phyloP scores from a whole-genome alignment of 2,888 invertebrate genomes.

The Lamproptera curius region DNA sequence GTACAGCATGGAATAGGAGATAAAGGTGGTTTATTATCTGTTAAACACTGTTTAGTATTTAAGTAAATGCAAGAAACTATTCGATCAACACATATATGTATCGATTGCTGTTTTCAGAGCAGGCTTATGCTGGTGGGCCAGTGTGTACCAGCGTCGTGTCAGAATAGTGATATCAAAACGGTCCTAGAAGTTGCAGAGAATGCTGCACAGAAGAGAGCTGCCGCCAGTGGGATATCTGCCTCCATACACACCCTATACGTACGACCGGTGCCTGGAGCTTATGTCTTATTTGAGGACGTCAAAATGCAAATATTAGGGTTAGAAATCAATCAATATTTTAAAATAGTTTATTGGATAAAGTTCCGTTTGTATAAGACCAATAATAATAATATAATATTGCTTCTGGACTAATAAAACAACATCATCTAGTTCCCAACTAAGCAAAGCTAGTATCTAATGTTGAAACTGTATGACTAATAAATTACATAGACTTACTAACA shows the following conservation, averaged over 20 bases:
- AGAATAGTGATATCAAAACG: slow-evolving; percentile 67
- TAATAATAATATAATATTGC: too few species aligned
- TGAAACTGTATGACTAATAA: too few species aligned
- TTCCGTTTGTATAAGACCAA: too few species aligned
- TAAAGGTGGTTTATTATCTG: too few species aligned
- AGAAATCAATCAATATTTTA: too few species aligned
- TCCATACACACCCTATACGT: slow-evolving; percentile 77
- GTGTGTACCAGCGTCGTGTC: slow-evolving; percentile 85
- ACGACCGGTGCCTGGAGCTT: slow-evolving; percentile 83
- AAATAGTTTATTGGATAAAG: too few species aligned
- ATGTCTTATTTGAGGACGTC: slow-evolving; percentile 79
- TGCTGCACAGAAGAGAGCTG: slow-evolving; percentile 43
- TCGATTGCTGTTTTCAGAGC: slow-evolving; percentile 65
- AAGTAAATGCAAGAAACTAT: neutral
- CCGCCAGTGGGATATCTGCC: slow-evolving; percentile 53
- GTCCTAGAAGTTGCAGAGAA: slow-evolving; percentile 57
- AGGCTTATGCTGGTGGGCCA: slow-evolving; percentile 84
- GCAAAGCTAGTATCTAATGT: too few species aligned
- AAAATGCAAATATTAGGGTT: slow-evolving; percentile 84
- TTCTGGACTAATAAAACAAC: too few species aligned
- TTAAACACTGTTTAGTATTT: too few species aligned
- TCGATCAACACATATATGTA: neutral
- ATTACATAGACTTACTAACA: too few species aligned
- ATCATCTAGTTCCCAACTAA: too few species aligned
- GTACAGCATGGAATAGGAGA: too few species aligned